Conservation (phyloP, 2,888 invertebrate species). For the Rhorus exstirpatorius region DNA sequence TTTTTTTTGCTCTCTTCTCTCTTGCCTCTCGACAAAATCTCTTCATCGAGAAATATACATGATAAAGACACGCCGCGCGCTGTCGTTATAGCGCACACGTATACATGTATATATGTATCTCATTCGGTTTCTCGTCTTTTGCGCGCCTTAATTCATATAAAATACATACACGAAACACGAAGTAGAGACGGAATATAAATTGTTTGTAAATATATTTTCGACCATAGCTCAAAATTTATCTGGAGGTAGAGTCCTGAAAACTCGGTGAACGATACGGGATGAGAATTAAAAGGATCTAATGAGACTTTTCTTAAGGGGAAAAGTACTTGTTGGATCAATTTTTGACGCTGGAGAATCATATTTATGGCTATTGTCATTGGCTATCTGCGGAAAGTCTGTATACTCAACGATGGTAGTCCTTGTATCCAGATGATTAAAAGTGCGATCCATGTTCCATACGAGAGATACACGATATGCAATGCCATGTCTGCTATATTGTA, state of each 20-base stretch:
- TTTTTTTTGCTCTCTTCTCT: slow-evolving; percentile 26
- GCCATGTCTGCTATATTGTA: not conserved
- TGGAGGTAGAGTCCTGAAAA: too few relatives aligned
- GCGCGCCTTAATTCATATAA: not conserved
- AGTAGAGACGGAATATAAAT: slow-evolving; percentile 49
- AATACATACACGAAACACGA: slow-evolving; percentile 14
- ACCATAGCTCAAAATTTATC: too few relatives aligned
- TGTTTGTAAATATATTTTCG: slow-evolving; percentile 57
- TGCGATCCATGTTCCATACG: not conserved
- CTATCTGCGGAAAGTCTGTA: too few relatives aligned
- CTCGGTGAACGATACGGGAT: too few relatives aligned
- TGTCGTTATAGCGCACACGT: slow-evolving; percentile 8
- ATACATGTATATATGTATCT: slow-evolving; percentile 17
- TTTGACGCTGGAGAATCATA: too few relatives aligned
- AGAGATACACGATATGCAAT: not conserved
- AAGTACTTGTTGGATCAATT: too few relatives aligned
- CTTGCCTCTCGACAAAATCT: slow-evolving; percentile 62
- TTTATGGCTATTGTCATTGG: too few relatives aligned
- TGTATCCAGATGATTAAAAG: not conserved
- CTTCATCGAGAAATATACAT: slow-evolving; percentile 68
- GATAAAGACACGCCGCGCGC: slow-evolving; percentile 57
- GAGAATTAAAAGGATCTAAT: too few relatives aligned
- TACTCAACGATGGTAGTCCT: not conserved
- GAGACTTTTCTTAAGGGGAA: too few relatives aligned
- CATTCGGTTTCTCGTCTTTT: slow-evolving; percentile 6